Conservation (phyloP, 2,113 vertebrate genomes). For the Telmatochromis sp. region DNA sequence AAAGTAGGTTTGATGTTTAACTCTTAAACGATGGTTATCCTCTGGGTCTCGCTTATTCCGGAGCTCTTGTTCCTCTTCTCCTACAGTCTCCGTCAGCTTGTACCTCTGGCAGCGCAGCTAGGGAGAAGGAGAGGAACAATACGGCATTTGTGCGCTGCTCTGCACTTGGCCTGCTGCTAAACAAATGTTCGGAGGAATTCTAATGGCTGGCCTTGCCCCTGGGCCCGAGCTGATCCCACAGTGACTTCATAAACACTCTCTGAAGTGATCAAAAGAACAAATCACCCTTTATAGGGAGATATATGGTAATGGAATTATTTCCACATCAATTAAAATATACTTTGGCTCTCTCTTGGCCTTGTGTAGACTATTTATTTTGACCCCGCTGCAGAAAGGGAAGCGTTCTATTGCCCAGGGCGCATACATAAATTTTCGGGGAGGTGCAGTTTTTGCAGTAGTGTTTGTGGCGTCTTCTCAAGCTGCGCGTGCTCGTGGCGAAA, state of each 20-base stretch:
- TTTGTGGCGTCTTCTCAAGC: neutral
- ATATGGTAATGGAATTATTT: slow-evolving; percentile 58
- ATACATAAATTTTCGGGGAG: neutral
- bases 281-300: slow-evolving; percentile 52
- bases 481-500: neutral
- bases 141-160: slow-evolving; percentile 52
- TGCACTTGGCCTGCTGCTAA: slow-evolving; percentile 54
- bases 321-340: slow-evolving; percentile 52
- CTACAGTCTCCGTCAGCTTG: slow-evolving; percentile 1
- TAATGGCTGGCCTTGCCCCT: slow-evolving; percentile 48
- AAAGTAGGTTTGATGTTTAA: slow-evolving; percentile 55
- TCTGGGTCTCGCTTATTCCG: slow-evolving; percentile 11
- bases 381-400: neutral
- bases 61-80: neutral
- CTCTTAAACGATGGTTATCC: slow-evolving; percentile 19
- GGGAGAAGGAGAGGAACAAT: slow-evolving; percentile 53
- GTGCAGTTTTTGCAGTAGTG: neutral
- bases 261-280: slow-evolving; percentile 53
- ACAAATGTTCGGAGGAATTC: slow-evolving; percentile 67
- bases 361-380: slow-evolving; percentile 33
- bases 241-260: slow-evolving; percentile 59
- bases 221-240: slow-evolving; percentile 40
- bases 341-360: slow-evolving; percentile 5
- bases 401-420: neutral
- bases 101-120: slow-evolving; percentile 40